These are phyloP conservation scores for Drosophila austrosaltans DNA, from an alignment of 2,888 invertebrate species.

Conservation along the genomic window DNA sequence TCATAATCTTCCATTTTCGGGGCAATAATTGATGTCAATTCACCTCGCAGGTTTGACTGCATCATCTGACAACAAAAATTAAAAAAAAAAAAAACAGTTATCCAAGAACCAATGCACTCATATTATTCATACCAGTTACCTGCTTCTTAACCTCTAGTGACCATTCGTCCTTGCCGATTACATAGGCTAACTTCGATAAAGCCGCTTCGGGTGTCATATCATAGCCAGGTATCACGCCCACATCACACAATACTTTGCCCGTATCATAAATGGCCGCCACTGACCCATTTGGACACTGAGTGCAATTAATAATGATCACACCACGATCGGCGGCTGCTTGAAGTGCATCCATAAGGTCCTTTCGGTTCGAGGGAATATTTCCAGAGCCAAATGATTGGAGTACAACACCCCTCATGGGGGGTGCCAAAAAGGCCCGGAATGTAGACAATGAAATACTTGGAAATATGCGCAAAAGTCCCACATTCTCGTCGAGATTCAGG, in stretches of 20 bases:
- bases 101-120: not conserved
- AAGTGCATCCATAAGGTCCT: slow-evolving; percentile 91
- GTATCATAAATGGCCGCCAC: slow-evolving; percentile 93
- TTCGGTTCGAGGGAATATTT: slow-evolving; percentile 93
- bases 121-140: slow-evolving; percentile 81
- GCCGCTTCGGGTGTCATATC: slow-evolving; percentile 94
- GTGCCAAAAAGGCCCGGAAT: slow-evolving; percentile 88
- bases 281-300: slow-evolving; percentile 93
- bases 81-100: no score
- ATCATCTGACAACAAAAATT: slow-evolving; percentile 86
- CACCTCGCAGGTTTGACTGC: slow-evolving; percentile 91
- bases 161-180: slow-evolving; percentile 91
- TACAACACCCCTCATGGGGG: slow-evolving; percentile 92
- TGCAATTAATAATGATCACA: slow-evolving; percentile 94
- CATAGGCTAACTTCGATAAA: slow-evolving; percentile 94
- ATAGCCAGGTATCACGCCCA: slow-evolving; percentile 81
- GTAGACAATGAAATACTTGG: slow-evolving; percentile 94
- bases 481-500: slow-evolving; percentile 90
- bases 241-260: slow-evolving; percentile 86
- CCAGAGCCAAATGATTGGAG: slow-evolving; percentile 97
- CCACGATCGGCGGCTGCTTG: slow-evolving; percentile 89
- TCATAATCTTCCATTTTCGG: slow-evolving; percentile 84
- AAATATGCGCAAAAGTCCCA: slow-evolving; percentile 93
- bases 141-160: slow-evolving; percentile 87
- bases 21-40: slow-evolving; percentile 86